phyloP scores from a whole-genome alignment of 1,140 invertebrate genomes.

The Drosophila persimilis region DNA sequence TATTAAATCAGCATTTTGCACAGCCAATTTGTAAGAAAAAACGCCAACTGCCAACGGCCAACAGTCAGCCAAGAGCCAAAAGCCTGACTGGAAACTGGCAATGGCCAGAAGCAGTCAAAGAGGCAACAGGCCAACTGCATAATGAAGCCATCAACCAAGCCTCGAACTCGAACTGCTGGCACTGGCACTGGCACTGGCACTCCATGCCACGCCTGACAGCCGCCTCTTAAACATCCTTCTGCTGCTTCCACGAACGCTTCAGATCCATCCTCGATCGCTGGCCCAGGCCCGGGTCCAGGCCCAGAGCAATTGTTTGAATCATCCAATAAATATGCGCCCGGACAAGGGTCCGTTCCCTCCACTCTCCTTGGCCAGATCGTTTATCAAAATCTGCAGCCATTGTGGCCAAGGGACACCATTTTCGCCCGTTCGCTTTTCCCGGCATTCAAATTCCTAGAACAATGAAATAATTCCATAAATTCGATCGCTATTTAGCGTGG shows the following conservation, averaged over 20 bases:
- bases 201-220: slow-evolving; percentile 7
- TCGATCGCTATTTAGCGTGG: slow-evolving; percentile 72
- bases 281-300: slow-evolving; percentile 23
- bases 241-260: slow-evolving; percentile 1
- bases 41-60: slow-evolving; percentile 48
- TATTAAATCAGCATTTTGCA: slow-evolving; percentile 73
- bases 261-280: background rate
- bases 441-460: slow-evolving; percentile 79
- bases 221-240: slow-evolving; percentile 9
- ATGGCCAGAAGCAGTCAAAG: slow-evolving; percentile 13
- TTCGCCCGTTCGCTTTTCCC: slow-evolving; percentile 31
- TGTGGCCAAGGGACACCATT: slow-evolving; percentile 56
- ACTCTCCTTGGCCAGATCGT: slow-evolving; percentile 27
- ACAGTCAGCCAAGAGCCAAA: background rate
- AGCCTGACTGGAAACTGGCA: slow-evolving; percentile 19
- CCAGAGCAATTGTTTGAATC: slow-evolving; percentile 49
- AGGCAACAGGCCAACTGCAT: slow-evolving; percentile 53
- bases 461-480: slow-evolving; percentile 82
- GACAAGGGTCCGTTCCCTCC: background rate
- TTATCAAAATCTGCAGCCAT: slow-evolving; percentile 69
- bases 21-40: slow-evolving; percentile 76
- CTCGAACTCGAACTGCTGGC: slow-evolving; percentile 5
- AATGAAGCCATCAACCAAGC: slow-evolving; percentile 72
- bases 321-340: slow-evolving; percentile 66
- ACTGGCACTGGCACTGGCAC: slow-evolving; percentile 1